phyloP scores from a whole-genome alignment of 2,797 vertebrate species.

The Carapus acus region DNA sequence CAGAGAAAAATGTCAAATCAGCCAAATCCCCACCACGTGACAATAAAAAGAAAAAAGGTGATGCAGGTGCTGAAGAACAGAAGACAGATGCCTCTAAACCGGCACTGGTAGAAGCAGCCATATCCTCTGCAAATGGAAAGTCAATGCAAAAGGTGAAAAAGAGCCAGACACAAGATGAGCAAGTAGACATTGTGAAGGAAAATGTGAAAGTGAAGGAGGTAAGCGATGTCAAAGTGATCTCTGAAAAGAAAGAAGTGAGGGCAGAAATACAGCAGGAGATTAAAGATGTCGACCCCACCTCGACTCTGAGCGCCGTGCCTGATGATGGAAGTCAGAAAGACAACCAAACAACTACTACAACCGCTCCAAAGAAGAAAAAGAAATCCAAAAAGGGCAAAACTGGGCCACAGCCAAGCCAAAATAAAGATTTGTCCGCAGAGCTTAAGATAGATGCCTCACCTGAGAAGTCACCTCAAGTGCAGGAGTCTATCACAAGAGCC shows the following conservation, averaged over 20 bases:
- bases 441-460: conserved; percentile 47
- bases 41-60: conserved; percentile 48
- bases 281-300: conserved; percentile 34
- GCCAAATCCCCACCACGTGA: conserved; percentile 56
- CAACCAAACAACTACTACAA: conserved; percentile 46
- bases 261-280: conserved; percentile 51
- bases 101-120: conserved; percentile 34
- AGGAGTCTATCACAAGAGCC: conserved; percentile 44
- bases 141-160: conserved; percentile 64
- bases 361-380: conserved; percentile 66
- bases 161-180: conserved; percentile 62
- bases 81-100: conserved; percentile 34
- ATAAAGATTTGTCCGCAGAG: conserved; percentile 55
- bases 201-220: conserved; percentile 36
- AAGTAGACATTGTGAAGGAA: conserved; percentile 43
- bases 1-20: conserved; percentile 61
- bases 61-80: conserved; percentile 35
- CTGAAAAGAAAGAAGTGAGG: conserved; percentile 41
- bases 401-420: conserved; percentile 42
- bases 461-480: conserved; percentile 46
- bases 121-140: conserved; percentile 47
- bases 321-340: conserved; percentile 26
- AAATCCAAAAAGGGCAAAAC: conserved; percentile 73
- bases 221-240: conserved; percentile 43
- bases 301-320: conserved; percentile 16